phyloP scores from a whole-genome alignment of 2,113 vertebrate species.

The Tachysurus vachellii region DNA sequence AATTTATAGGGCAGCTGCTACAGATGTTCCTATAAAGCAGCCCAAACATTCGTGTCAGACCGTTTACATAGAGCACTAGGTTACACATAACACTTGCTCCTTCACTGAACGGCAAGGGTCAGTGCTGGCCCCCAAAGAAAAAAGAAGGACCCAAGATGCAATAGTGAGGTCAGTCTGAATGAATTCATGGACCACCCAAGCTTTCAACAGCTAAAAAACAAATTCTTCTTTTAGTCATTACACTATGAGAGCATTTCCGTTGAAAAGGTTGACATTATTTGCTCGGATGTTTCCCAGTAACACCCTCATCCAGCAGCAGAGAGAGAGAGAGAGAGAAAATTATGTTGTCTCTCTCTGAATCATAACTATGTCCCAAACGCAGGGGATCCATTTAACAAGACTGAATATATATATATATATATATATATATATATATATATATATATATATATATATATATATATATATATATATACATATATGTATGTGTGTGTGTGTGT shows the following conservation, averaged over 20 bases:
- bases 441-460: too few species aligned
- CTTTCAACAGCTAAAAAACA: slow-evolving; percentile 18
- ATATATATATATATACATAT: too few species aligned
- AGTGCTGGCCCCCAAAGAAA: slow-evolving; percentile 18
- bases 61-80: slow-evolving; percentile 68
- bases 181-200: slow-evolving; percentile 48
- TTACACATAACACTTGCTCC: slow-evolving; percentile 68
- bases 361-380: not conserved
- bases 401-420: too few species aligned
- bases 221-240: slow-evolving; percentile 18
- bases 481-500: too few species aligned
- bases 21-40: slow-evolving; percentile 77
- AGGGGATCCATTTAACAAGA: not conserved
- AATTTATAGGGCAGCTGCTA: slow-evolving; percentile 77
- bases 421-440: too few species aligned
- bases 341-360: not conserved
- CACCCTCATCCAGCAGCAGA: not conserved
- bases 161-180: slow-evolving; percentile 45
- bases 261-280: slow-evolving; percentile 10
- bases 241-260: slow-evolving; percentile 32
- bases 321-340: not conserved
- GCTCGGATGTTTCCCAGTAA: slow-evolving; percentile 2
- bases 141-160: slow-evolving; percentile 35
- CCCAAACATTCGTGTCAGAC: slow-evolving; percentile 76
- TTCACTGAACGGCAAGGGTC: slow-evolving; percentile 59